These are phyloP conservation scores for Nerophis ophidion DNA, from an alignment of 2,113 vertebrate species.

Conservation along the genomic window DNA sequence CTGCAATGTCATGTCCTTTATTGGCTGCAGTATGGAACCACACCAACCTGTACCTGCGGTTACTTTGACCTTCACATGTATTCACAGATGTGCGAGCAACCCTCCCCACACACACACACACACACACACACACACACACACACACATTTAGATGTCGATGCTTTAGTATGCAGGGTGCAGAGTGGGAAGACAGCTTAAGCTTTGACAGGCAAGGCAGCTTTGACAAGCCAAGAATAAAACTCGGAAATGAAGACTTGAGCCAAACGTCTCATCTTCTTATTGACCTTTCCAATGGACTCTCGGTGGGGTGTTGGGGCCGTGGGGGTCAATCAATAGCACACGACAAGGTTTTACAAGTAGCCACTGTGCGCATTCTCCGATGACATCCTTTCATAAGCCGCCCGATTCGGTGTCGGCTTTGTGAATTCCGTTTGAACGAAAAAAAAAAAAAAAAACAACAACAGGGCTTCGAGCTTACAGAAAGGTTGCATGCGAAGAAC, in stretches of 20 bases:
- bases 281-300: slow-evolving; percentile 54
- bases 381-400: slow-evolving; percentile 39
- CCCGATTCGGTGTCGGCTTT: slow-evolving; percentile 3
- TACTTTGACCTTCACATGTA: slow-evolving; percentile 44
- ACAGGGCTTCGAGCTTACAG: slow-evolving; percentile 38
- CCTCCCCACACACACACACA: slow-evolving; percentile 10
- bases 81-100: slow-evolving; percentile 1
- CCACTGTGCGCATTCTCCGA: slow-evolving; percentile 33
- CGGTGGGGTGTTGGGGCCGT: not conserved
- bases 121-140: slow-evolving; percentile 2
- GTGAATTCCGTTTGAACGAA: slow-evolving; percentile 3
- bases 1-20: not conserved
- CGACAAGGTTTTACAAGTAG: slow-evolving; percentile 51
- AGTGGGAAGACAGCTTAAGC: slow-evolving; percentile 42
- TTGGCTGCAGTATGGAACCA: slow-evolving; percentile 32
- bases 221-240: slow-evolving; percentile 68
- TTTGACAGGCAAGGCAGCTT: slow-evolving; percentile 53
- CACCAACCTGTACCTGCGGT: slow-evolving; percentile 19
- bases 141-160: slow-evolving; percentile 16
- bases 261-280: slow-evolving; percentile 46
- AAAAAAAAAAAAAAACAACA: not conserved
- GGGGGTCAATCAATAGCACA: slow-evolving; percentile 51
- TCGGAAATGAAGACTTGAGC: slow-evolving; percentile 63
- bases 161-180: slow-evolving; percentile 55
- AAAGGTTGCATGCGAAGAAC: slow-evolving; percentile 48